Percentiles rank a stretch among this genome's conserved stretches.
These are phyloP conservation scores for Parnassius apollo DNA, from an alignment of 2,888 invertebrate genomes.

Conservation along the genomic window DNA sequence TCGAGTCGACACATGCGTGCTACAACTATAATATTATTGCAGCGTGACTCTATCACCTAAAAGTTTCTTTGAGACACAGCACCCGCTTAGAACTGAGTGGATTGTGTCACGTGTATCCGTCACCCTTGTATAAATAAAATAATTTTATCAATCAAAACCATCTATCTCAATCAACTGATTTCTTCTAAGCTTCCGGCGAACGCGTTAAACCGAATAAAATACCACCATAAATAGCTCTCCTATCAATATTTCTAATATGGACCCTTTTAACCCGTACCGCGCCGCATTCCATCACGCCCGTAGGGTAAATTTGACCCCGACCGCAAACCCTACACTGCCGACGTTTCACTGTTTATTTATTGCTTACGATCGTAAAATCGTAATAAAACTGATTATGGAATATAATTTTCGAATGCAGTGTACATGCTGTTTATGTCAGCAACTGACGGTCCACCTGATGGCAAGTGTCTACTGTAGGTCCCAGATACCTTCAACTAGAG, in stretches of 20 bases:
- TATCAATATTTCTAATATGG: slow-evolving; percentile 19
- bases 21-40: too few species aligned
- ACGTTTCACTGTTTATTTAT: slow-evolving; percentile 37
- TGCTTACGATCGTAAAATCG: slow-evolving; percentile 27
- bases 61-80: too few species aligned
- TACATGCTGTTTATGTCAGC: too few species aligned
- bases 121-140: too few species aligned
- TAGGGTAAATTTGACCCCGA: slow-evolving; percentile 31
- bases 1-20: too few species aligned
- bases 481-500: too few species aligned
- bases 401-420: slow-evolving; percentile 10
- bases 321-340: slow-evolving; percentile 22
- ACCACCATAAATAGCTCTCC: slow-evolving; percentile 23
- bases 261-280: slow-evolving; percentile 26
- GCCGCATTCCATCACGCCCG: slow-evolving; percentile 38
- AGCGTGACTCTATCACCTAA: too few species aligned
- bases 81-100: too few species aligned
- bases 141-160: too few species aligned
- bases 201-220: slow-evolving; percentile 10
- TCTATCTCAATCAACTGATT: neutral
- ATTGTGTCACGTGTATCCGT: too few species aligned
- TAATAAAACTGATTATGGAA: slow-evolving; percentile 1
- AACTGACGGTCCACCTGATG: too few species aligned
- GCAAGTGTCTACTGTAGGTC: too few species aligned
- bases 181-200: neutral